Base-by-base conservation (phyloP, 2,797 vertebrate species). In the Huso huso region DNA sequence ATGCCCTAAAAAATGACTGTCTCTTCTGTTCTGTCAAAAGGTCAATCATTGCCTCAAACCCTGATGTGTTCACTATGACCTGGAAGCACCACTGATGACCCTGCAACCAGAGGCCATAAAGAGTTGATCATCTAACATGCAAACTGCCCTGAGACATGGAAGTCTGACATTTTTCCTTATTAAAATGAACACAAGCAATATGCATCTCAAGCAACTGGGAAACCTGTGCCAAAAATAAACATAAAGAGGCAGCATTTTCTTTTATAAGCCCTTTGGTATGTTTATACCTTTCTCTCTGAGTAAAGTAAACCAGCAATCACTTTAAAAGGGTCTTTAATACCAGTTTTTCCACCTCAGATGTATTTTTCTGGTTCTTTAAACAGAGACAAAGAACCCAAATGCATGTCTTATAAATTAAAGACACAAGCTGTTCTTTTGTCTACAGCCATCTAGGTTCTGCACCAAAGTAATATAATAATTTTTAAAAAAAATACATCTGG, bases 141-240 rank as follows among this genome's bases (percentile, higher is more conserved):
- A 79, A 84, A 86, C 82, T 76, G 90, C 93, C 94, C 74, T 65
- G 67, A 91, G 93, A 93, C 91, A 79, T 82, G 81, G 78, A 82
- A 75, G 86, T 90, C 79, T 96, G 95, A 94, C 94, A 93, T 96
- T 96, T 95, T 88, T 89, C 87, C 88, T 93, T 87, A 90, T 88
- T 89, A 89, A 87, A 91, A 92, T 87, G 87, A 93, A 94, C 92
- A 93, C 88, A 92, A 95, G 95, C 94, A 96, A 95, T 94, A 92
- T 93, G 93, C 93, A 92, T 93, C 84, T 90, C 87, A 91, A 94
- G 90, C 91, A 86, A 87, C 83, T 73, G 76, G 74, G 61, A 89
- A 88, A 86, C 84, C 87, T 86, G 84, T 82, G 88, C 88, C 89
- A 90, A 88, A 82, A 80, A 83, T 81, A 83, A 85, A 74, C 74